Evolutionary conservation across 2,888 invertebrate species (phyloP), one percentile per base, ranked within the genome.

Genomic region (Germaria angustata): DNA sequence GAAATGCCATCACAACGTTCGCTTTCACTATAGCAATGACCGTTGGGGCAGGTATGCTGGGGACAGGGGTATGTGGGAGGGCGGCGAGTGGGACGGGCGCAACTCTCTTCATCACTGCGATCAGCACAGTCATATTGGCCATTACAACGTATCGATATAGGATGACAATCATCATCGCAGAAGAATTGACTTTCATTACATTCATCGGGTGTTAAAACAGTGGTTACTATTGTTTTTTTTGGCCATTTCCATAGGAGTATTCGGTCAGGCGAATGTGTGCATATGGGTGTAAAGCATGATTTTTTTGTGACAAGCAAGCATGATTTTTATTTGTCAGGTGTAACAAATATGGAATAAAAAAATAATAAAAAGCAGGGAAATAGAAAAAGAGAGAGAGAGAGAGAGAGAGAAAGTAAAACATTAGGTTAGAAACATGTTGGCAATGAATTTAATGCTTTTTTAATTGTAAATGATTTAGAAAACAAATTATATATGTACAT

Each of bases 121-220:
- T 95, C 94, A 32, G 87, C 84, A 86, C 95, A 95, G 87, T 95
- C 94, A 32, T 61, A 59, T 36, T 90, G 85, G 59, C 92, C 92
- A 87, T 96, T 94, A 87, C 96, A 96, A 73, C 91, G 90, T 86
- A 93, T 93, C 15, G 91, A 91, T n/a, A 87, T 90, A 80, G 93
- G 90, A 84, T 95, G 92, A 88, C 95, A 96, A 75, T 89, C 87
- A 20, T 94, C 93, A 86, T 93, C 92, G 86, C 93, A 94, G 85
- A 91, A 92, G 90, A 93, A 93, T 87, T 93, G 90, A 85, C 90
- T 88, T 41, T 84, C 81, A 28, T 85, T 84, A 83, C 92, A 92
- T 75, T 89, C 89, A 65, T 88, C 88, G 66, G 89, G 85, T 41
- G 87, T 87, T 77, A 88, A 86, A 46, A 84, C 86, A 17, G 87